Evolutionary conservation across 1,140 invertebrate species (phyloP).

Genomic region (Zaprionus nigranus): DNA sequence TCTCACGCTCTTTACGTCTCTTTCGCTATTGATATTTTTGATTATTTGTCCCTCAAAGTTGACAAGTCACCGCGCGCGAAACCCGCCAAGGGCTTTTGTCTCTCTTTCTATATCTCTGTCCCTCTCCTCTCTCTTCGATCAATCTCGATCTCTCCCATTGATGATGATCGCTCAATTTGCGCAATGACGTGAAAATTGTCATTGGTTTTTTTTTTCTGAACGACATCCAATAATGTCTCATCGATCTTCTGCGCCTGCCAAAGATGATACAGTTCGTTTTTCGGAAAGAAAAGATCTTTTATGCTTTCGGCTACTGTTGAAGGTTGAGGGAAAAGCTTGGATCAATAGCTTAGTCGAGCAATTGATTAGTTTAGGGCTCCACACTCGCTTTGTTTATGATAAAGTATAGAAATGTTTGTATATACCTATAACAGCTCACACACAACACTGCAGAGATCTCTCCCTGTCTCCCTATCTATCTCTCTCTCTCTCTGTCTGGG

Average conservation of each 20-base stretch:
- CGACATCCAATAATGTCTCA: slow-evolving; percentile 22
- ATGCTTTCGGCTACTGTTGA: slow-evolving; percentile 56
- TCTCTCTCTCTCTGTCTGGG: background rate
- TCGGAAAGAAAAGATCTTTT: slow-evolving; percentile 16
- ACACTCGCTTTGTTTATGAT: slow-evolving; percentile 28
- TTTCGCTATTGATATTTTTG: slow-evolving; percentile 58
- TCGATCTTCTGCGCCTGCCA: slow-evolving; percentile 69
- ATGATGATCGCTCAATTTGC: slow-evolving; percentile 84
- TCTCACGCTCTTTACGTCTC: slow-evolving; percentile 72
- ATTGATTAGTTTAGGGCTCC: slow-evolving; percentile 42
- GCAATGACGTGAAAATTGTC: slow-evolving; percentile 78
- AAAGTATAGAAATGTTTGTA: background rate
- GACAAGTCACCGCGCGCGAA: slow-evolving; percentile 64
- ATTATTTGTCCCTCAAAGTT: slow-evolving; percentile 65
- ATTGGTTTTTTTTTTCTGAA: slow-evolving; percentile 13
- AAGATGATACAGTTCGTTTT: slow-evolving; percentile 68
- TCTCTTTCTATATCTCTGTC: slow-evolving; percentile 14
- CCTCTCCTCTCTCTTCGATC: slow-evolving; percentile 40
- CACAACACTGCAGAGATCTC: background rate
- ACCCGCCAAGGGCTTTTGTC: slow-evolving; percentile 56
- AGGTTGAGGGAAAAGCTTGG: background rate
- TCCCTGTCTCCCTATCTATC: background rate
- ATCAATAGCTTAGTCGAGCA: slow-evolving; percentile 17
- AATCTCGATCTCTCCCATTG: slow-evolving; percentile 43
- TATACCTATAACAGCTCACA: background rate